These are phyloP conservation scores for Parambassis ranga DNA, from an alignment of 2,797 vertebrate genomes.

Conservation along the genomic window DNA sequence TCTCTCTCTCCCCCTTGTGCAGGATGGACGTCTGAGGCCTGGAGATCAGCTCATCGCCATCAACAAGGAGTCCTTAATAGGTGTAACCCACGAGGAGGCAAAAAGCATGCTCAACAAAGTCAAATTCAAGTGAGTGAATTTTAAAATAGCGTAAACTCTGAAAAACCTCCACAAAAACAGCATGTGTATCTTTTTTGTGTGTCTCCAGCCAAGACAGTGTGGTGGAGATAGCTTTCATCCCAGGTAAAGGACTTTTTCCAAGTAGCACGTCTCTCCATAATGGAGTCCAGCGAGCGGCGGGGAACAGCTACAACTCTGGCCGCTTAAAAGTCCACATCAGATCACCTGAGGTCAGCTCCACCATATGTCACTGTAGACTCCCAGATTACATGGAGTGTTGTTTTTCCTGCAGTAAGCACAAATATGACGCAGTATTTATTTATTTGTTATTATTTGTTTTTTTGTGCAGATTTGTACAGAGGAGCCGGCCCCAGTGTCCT, in stretches of 20 bases:
- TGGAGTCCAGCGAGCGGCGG: constrained; percentile 73
- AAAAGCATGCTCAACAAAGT: constrained; percentile 85
- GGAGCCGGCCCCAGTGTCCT: constrained; percentile 77
- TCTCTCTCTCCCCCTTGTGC: constrained; percentile 18
- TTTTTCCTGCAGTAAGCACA: neutral
- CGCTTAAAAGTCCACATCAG: constrained; percentile 86
- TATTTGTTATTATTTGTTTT: neutral
- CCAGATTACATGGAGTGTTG: neutral
- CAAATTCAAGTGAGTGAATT: constrained; percentile 84
- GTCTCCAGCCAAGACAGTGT: constrained; percentile 79
- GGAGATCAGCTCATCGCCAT: constrained; percentile 91
- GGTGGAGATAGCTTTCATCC: constrained; percentile 90
- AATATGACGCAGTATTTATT: neutral
- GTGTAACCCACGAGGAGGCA: constrained; percentile 89
- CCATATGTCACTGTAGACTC: neutral
- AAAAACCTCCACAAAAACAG: no score
- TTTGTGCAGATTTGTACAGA: constrained; percentile 67
- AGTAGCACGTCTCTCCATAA: constrained; percentile 79
- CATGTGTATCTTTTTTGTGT: neutral
- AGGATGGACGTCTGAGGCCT: constrained; percentile 89
- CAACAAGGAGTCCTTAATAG: constrained; percentile 90
- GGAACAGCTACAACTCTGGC: constrained; percentile 78
- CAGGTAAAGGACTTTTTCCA: constrained; percentile 82
- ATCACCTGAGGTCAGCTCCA: constrained; percentile 84
- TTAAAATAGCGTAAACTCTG: no score